Evolutionary conservation across 2,113 vertebrate species (phyloP).

Genomic region (Typhlomys cinereus): DNA sequence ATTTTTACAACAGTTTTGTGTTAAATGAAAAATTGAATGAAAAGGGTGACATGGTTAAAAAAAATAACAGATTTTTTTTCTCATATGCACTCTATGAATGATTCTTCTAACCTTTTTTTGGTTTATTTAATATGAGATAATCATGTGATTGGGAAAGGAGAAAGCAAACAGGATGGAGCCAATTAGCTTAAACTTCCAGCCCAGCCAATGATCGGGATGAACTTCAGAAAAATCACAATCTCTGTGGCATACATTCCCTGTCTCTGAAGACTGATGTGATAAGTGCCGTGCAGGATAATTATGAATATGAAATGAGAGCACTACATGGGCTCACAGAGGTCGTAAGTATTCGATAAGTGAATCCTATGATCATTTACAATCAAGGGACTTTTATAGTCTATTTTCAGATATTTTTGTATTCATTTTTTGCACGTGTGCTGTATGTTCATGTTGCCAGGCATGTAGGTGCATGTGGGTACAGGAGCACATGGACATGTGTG

Average conservation of each 20-base stretch:
- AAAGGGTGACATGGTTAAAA: neutral
- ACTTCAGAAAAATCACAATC: neutral
- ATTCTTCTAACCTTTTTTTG: neutral
- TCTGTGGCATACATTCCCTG: neutral
- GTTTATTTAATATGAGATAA: neutral
- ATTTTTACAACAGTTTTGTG: neutral
- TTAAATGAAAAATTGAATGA: neutral
- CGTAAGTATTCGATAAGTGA: neutral
- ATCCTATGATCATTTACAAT: neutral
- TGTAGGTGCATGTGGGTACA: too few relatives aligned
- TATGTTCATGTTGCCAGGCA: too few relatives aligned
- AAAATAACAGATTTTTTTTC: neutral
- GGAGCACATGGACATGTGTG: too few relatives aligned
- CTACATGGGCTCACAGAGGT: neutral
- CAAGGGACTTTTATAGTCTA: neutral
- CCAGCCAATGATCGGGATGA: neutral
- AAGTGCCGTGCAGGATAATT: neutral
- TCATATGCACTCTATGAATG: neutral
- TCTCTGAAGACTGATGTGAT: neutral
- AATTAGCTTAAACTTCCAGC: neutral
- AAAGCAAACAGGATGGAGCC: neutral
- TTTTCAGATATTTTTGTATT: neutral
- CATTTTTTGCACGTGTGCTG: too few relatives aligned
- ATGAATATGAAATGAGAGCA: neutral
- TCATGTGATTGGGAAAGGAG: neutral